Conservation (phyloP, 2,888 invertebrate genomes). For the Drosophila acutilabella region DNA sequence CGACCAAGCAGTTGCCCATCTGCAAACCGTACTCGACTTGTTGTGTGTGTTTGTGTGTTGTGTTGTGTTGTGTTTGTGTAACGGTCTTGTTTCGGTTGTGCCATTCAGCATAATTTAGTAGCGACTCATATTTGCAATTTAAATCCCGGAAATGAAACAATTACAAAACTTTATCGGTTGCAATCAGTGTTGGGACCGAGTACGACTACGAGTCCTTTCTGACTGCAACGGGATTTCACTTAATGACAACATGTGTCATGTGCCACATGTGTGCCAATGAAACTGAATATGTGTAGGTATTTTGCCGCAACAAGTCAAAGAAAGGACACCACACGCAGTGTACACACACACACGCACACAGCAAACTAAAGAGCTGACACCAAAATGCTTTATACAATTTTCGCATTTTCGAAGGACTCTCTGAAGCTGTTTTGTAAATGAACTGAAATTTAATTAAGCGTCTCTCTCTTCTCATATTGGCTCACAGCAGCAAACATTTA, state of each 20-base stretch:
- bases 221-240: constrained; percentile 30
- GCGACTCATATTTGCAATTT: constrained; percentile 82
- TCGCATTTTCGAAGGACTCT: constrained; percentile 10
- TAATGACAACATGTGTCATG: constrained; percentile 43
- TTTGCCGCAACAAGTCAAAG: constrained; percentile 49
- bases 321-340: neutral
- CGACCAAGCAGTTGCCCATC: constrained; percentile 23
- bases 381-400: constrained; percentile 24
- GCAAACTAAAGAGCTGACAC: constrained; percentile 3
- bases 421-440: constrained; percentile 69
- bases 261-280: constrained; percentile 47
- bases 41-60: constrained; percentile 3
- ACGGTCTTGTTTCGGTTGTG: constrained; percentile 28
- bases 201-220: constrained; percentile 28
- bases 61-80: constrained; percentile 12
- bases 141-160: constrained; percentile 83
- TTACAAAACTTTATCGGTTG: constrained; percentile 77
- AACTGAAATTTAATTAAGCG: constrained; percentile 81
- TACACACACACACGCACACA: neutral
- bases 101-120: constrained; percentile 74
- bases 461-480: constrained; percentile 57
- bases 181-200: constrained; percentile 60
- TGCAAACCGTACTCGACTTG: neutral
- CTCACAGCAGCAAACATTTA: constrained; percentile 35
- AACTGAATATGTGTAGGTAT: constrained; percentile 43